These are phyloP conservation scores for Eurosta solidaginis DNA, from an alignment of 1,140 invertebrate genomes.

Conservation along the genomic window DNA sequence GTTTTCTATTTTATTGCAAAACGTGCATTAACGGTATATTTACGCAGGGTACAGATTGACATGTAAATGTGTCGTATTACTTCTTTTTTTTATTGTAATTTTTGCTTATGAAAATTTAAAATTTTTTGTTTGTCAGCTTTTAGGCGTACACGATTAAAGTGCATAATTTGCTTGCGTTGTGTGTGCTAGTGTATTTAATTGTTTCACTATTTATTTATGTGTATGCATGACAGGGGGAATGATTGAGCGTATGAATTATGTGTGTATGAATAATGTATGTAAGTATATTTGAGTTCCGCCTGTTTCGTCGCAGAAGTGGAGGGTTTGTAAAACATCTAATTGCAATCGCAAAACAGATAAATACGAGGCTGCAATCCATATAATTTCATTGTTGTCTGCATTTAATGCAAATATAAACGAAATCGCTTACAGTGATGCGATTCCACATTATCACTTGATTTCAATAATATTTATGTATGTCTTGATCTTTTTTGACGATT, in stretches of 20 bases:
- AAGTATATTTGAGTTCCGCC: background rate
- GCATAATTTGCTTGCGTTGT: background rate
- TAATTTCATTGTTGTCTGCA: conserved; percentile 2
- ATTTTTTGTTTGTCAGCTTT: too few species aligned
- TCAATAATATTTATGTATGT: too few species aligned
- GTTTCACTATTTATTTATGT: background rate
- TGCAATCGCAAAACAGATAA: conserved; percentile 7
- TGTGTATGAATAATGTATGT: background rate
- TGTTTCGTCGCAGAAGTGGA: background rate
- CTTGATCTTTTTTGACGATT: too few species aligned
- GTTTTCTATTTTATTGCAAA: conserved; percentile 8
- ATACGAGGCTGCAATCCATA: conserved; percentile 7
- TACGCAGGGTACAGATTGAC: conserved; percentile 17
- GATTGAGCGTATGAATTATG: background rate
- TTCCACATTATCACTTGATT: too few species aligned
- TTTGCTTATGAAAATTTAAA: too few species aligned
- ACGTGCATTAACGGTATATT: conserved; percentile 19
- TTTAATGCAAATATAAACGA: background rate
- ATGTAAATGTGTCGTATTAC: conserved; percentile 21
- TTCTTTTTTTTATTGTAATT: background rate
- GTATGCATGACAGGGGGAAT: background rate
- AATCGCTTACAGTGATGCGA: background rate
- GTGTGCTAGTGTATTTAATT: background rate
- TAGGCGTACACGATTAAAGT: background rate
- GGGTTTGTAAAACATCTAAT: conserved; percentile 3